Evolutionary conservation across 2,113 vertebrate species (phyloP).

Genomic region (Ptilorrhoa leucosticta): DNA sequence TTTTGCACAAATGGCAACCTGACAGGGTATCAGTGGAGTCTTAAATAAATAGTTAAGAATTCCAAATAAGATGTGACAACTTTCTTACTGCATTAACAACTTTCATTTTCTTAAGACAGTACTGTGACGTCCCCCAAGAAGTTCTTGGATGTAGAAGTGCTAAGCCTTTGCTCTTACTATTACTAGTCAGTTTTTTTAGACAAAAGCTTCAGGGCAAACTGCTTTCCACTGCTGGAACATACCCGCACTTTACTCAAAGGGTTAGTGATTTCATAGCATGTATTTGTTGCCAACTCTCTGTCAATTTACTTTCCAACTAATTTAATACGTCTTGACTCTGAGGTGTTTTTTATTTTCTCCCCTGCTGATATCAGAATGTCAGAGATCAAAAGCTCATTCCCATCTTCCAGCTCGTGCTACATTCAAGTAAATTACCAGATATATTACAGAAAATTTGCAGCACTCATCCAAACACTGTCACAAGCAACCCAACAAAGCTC

Average conservation of each 20-base stretch:
- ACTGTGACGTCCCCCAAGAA: background rate
- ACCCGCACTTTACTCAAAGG: background rate
- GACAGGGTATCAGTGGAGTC: background rate
- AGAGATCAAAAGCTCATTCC: background rate
- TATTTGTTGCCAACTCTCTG: constrained; percentile 11
- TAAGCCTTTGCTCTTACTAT: background rate
- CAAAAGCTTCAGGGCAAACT: constrained; percentile 9
- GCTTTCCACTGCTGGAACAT: background rate
- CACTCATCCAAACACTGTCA: background rate
- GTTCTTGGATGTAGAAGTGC: background rate
- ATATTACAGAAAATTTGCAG: constrained; percentile 14
- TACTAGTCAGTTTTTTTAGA: background rate
- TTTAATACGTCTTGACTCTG: constrained; percentile 8
- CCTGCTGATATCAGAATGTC: background rate
- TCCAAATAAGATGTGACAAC: background rate
- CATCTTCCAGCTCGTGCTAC: background rate
- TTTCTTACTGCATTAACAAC: background rate
- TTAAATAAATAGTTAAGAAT: background rate
- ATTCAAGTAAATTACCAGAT: constrained; percentile 17
- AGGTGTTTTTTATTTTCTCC: constrained; percentile 25
- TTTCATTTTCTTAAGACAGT: background rate
- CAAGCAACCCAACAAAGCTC: background rate
- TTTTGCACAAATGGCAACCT: background rate
- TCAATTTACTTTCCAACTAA: constrained; percentile 37
- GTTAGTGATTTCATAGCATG: background rate